These are phyloP conservation scores for Syngnathus typhle DNA, from an alignment of 2,113 vertebrate genomes.

Conservation along the genomic window DNA sequence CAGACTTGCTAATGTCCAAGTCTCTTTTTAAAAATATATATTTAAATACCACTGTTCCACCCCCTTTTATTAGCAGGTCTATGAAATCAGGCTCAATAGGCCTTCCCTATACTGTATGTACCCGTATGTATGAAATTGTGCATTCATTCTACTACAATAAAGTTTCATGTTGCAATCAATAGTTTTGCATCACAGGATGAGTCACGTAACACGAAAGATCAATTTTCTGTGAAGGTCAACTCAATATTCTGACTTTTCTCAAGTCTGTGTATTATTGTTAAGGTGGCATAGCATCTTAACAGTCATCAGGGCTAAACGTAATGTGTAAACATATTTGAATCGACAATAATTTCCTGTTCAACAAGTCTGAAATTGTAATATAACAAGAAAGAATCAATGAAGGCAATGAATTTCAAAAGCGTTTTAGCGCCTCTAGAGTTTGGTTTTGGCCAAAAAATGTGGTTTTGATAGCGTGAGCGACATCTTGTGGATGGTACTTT, in stretches of 20 bases:
- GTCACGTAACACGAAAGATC: not conserved
- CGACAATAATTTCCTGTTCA: too few relatives aligned
- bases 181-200: not conserved
- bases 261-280: not conserved
- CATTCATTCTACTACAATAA: slow-evolving; percentile 65
- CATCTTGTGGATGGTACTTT: not conserved
- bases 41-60: slow-evolving; percentile 46
- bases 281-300: not conserved
- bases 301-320: not conserved
- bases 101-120: slow-evolving; percentile 54
- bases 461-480: not conserved
- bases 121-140: slow-evolving; percentile 62
- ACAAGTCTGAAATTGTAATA: too few relatives aligned
- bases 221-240: not conserved
- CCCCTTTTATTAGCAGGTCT: slow-evolving; percentile 46
- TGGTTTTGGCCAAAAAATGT: too few relatives aligned
- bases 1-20: slow-evolving; percentile 43
- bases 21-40: slow-evolving; percentile 31
- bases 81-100: slow-evolving; percentile 29
- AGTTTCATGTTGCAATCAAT: slow-evolving; percentile 58
- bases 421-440: too few relatives aligned
- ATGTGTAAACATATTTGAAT: too few relatives aligned
- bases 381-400: too few relatives aligned
- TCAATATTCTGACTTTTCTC: not conserved
- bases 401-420: too few relatives aligned